phyloP scores from a whole-genome alignment of 2,113 vertebrate species.

The Catharus minimus region DNA sequence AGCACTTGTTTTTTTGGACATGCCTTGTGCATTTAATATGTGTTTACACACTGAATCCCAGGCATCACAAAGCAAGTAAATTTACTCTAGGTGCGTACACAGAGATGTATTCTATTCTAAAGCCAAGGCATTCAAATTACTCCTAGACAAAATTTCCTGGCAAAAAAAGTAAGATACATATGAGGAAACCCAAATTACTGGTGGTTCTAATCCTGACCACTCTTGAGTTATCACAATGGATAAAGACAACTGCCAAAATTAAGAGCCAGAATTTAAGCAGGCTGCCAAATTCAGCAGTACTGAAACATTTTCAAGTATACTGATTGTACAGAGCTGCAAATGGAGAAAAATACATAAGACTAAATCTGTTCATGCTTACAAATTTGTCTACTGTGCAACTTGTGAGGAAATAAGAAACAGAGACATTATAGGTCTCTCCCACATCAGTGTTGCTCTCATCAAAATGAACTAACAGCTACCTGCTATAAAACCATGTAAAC shows the following conservation, averaged over 20 bases:
- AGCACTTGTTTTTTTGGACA: not conserved
- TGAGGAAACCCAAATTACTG: not conserved
- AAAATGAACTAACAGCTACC: not conserved
- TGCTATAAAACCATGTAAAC: rapidly evolving
- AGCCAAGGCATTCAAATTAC: not conserved
- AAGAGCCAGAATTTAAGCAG: not conserved
- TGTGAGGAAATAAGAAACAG: not conserved
- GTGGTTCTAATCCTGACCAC: not conserved
- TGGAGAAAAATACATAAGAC: not conserved
- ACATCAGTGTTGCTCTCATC: not conserved
- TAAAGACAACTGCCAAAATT: not conserved
- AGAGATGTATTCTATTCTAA: not conserved
- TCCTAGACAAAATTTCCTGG: not conserved
- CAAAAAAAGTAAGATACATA: not conserved
- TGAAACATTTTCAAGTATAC: not conserved
- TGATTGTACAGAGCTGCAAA: not conserved
- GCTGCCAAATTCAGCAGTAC: not conserved
- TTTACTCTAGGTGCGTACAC: not conserved
- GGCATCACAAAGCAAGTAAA: not conserved
- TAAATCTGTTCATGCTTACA: not conserved
- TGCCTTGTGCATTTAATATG: not conserved
- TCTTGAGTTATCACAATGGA: not conserved
- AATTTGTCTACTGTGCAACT: not conserved
- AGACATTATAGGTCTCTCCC: not conserved
- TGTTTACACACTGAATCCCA: not conserved